Conservation (phyloP, 2,888 invertebrate species). For the Rotaria macrura region DNA sequence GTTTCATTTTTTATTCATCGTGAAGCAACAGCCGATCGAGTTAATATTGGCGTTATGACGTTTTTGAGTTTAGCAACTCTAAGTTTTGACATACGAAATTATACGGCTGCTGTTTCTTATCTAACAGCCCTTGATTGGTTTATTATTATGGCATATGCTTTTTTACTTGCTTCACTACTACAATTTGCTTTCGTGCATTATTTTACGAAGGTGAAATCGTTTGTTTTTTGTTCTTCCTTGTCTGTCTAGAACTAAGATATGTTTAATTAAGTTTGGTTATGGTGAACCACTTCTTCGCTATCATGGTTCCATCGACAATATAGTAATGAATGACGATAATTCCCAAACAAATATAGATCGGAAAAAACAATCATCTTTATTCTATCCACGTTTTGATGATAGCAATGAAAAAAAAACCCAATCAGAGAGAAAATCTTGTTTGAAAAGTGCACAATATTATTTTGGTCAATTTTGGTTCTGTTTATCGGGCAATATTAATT, state of each 20-base stretch:
- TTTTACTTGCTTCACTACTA: conserved; percentile 68
- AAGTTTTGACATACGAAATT: conserved; percentile 66
- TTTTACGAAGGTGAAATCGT: conserved; percentile 74
- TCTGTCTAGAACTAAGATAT: background rate
- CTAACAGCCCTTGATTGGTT: conserved; percentile 75
- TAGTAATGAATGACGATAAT: background rate
- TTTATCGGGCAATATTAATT: conserved; percentile 20
- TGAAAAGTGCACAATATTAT: background rate
- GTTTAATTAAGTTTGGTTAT: conserved; percentile 18
- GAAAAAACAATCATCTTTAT: background rate
- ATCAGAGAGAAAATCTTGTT: background rate
- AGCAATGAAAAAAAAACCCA: background rate
- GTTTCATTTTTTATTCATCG: conserved; percentile 89
- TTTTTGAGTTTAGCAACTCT: conserved; percentile 74
- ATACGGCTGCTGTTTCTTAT: conserved; percentile 72
- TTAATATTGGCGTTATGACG: conserved; percentile 49
- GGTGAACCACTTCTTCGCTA: conserved; percentile 15
- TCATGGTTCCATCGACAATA: background rate
- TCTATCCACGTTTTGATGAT: background rate
- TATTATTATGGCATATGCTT: conserved; percentile 66
- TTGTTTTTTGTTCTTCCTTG: too few relatives aligned
- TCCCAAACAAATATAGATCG: background rate
- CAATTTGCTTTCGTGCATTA: conserved; percentile 94
- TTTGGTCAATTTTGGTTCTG: conserved; percentile 25
- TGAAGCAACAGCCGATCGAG: conserved; percentile 75